These are phyloP conservation scores for Tenthredo scrophulariae DNA, from an alignment of 2,888 invertebrate species.

Conservation along the genomic window DNA sequence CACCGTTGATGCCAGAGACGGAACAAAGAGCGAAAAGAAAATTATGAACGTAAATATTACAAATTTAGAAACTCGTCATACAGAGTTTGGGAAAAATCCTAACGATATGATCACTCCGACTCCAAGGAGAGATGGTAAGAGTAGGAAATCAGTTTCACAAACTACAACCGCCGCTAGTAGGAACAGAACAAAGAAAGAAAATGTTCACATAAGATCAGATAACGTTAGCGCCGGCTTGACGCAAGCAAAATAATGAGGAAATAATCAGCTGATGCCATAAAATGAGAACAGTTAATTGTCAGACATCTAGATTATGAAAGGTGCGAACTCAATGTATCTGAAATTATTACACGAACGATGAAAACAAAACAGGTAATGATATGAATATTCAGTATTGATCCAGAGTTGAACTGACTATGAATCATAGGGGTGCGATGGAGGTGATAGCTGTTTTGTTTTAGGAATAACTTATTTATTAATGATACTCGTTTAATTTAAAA, in stretches of 20 bases:
- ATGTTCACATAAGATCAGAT: slow-evolving; percentile 62
- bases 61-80: not conserved
- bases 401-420: slow-evolving; percentile 33
- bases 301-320: slow-evolving; percentile 19
- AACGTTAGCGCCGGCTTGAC: slow-evolving; percentile 60
- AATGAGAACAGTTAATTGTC: not conserved
- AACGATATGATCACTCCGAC: not conserved
- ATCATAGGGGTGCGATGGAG: not conserved
- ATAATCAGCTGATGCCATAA: not conserved
- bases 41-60: slow-evolving; percentile 59
- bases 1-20: slow-evolving; percentile 56
- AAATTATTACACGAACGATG: not conserved
- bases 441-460: not conserved
- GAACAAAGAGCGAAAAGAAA: not conserved
- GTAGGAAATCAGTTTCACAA: slow-evolving; percentile 65
- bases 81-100: slow-evolving; percentile 19
- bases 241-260: slow-evolving; percentile 30
- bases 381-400: not conserved
- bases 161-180: slow-evolving; percentile 66
- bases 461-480: slow-evolving; percentile 48
- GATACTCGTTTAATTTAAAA: slow-evolving; percentile 28
- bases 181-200: slow-evolving; percentile 67
- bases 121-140: slow-evolving; percentile 51
- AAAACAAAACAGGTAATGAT: not conserved
- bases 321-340: not conserved